phyloP scores from a whole-genome alignment of 2,113 vertebrate species.

The Propithecus coquereli region DNA sequence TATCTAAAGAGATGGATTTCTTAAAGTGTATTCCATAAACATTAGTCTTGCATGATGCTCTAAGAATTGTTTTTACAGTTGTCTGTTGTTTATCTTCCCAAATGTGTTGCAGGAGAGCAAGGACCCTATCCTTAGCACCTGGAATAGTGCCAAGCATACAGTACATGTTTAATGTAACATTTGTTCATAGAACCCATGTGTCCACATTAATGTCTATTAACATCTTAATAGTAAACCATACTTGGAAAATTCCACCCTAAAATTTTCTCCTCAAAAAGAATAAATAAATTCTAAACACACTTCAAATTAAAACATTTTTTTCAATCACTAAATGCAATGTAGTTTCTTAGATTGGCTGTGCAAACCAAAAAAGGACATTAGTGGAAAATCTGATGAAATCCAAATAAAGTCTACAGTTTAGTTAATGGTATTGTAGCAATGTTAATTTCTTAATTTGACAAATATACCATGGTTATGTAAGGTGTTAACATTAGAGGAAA shows the following conservation, averaged over 20 bases:
- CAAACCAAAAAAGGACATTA: not conserved
- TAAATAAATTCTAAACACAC: not conserved
- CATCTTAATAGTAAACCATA: not conserved
- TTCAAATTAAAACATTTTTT: not conserved
- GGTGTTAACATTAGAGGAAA: too few species aligned
- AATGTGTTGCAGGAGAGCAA: not conserved
- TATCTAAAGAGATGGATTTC: not conserved
- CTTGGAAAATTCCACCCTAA: not conserved
- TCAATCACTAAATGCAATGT: not conserved
- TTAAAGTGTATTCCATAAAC: not conserved
- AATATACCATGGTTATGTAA: too few species aligned
- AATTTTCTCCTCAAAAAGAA: not conserved
- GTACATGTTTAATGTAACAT: not conserved
- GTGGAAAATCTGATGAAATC: not conserved
- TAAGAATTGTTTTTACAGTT: not conserved
- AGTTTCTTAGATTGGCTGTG: not conserved
- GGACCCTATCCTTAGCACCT: not conserved
- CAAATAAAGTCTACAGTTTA: too few species aligned
- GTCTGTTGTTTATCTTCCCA: not conserved
- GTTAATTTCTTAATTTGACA: too few species aligned
- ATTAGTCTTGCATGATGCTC: not conserved
- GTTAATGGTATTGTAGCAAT: too few species aligned
- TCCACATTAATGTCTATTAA: not conserved
- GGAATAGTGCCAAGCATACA: too few species aligned
- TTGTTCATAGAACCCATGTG: not conserved